phyloP scores from a whole-genome alignment of 2,888 invertebrate species.

The Sminthurides aquaticus region DNA sequence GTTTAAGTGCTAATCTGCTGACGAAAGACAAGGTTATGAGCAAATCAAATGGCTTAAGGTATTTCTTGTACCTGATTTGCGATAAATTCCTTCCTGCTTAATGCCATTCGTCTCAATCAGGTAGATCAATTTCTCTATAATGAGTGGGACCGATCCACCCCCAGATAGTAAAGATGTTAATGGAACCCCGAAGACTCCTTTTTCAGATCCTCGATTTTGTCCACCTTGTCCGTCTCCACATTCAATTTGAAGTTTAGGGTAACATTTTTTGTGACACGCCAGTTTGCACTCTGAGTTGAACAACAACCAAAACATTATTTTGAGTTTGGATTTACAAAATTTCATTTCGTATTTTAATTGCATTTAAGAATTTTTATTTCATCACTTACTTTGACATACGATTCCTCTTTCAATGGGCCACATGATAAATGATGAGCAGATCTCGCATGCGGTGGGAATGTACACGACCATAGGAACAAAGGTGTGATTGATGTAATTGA shows the following conservation, averaged over 20 bases:
- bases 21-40: slow-evolving; percentile 10
- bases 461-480: slow-evolving; percentile 85
- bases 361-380: background rate
- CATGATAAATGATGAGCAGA: slow-evolving; percentile 87
- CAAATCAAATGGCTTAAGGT: background rate
- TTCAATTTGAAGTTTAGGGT: slow-evolving; percentile 59
- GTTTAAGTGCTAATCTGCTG: too few relatives aligned
- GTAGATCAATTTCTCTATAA: slow-evolving; percentile 78
- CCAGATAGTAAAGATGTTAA: slow-evolving; percentile 65
- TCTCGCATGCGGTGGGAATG: slow-evolving; percentile 92
- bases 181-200: slow-evolving; percentile 73
- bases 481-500: slow-evolving; percentile 67
- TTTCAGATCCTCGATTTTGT: slow-evolving; percentile 39
- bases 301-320: too few relatives aligned
- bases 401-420: slow-evolving; percentile 90
- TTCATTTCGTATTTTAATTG: background rate
- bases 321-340: too few relatives aligned
- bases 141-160: slow-evolving; percentile 68
- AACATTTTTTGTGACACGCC: slow-evolving; percentile 91
- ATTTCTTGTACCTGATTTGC: slow-evolving; percentile 62
- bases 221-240: slow-evolving; percentile 46
- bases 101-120: slow-evolving; percentile 86
- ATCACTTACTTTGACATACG: slow-evolving; percentile 57
- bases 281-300: slow-evolving; percentile 65
- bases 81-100: slow-evolving; percentile 85